Conservation (phyloP, 2,113 vertebrate genomes). For the Melanotaenia duboulayi region DNA sequence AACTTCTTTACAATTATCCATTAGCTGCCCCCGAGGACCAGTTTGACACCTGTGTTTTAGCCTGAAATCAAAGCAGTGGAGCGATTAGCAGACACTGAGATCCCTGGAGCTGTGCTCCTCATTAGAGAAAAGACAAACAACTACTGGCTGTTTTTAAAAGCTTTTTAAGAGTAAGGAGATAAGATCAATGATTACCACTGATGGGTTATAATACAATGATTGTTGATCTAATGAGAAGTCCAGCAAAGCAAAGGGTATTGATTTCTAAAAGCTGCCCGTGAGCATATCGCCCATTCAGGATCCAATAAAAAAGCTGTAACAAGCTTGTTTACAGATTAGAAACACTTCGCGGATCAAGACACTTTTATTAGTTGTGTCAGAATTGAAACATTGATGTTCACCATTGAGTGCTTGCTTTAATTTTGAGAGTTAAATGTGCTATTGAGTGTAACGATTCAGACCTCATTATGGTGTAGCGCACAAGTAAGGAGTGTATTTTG, state of each 20-base stretch:
- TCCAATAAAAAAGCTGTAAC: constrained; percentile 18
- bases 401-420: constrained; percentile 26
- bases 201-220: constrained; percentile 2
- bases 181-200: background rate
- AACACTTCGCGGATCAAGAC: background rate
- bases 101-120: background rate
- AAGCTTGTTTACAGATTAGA: constrained; percentile 36
- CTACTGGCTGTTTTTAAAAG: background rate
- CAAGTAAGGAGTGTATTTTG: background rate
- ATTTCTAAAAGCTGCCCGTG: constrained; percentile 19
- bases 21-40: no score
- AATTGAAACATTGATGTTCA: constrained; percentile 20
- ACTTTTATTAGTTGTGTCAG: constrained; percentile 1
- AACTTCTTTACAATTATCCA: no score
- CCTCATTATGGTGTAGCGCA: constrained; percentile 51
- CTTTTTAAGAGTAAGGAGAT: background rate
- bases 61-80: background rate
- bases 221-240: constrained; percentile 14
- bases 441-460: constrained; percentile 46
- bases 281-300: background rate
- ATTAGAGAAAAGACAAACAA: background rate
- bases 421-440: constrained; percentile 32
- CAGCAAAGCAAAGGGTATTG: constrained; percentile 29
- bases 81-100: no score
- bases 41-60: no score